Conservation (phyloP, 2,888 invertebrate species). For the Sialis fuliginosa region DNA sequence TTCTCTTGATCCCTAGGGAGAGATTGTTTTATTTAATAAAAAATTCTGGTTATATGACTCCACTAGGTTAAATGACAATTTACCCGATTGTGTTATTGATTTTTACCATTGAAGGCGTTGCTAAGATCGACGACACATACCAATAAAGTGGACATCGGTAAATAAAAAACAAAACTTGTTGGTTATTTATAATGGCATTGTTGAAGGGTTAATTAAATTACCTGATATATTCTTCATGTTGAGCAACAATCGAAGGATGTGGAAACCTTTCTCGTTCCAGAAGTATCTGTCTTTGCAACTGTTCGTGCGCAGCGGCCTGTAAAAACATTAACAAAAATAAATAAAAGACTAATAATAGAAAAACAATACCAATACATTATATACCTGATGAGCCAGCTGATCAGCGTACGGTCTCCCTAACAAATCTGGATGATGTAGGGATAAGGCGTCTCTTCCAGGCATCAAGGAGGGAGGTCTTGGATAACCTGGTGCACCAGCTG, state of each 20-base stretch:
- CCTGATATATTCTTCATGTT: slow-evolving; percentile 50
- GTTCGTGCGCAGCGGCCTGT: slow-evolving; percentile 67
- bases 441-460: slow-evolving; percentile 38
- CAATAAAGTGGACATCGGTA: too few relatives aligned
- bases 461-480: slow-evolving; percentile 41
- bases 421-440: slow-evolving; percentile 58
- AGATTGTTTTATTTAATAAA: too few relatives aligned
- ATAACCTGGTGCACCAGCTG: slow-evolving; percentile 35
- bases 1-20: too few relatives aligned
- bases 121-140: too few relatives aligned
- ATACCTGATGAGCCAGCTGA: slow-evolving; percentile 54
- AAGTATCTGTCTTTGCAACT: slow-evolving; percentile 67
- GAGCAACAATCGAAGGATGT: slow-evolving; percentile 43
- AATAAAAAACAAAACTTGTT: background rate
- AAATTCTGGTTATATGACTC: too few relatives aligned
- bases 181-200: background rate
- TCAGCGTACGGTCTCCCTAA: slow-evolving; percentile 68
- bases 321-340: background rate
- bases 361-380: background rate
- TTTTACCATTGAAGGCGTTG: too few relatives aligned
- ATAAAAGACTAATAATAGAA: too few relatives aligned
- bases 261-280: slow-evolving; percentile 63
- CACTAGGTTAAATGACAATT: too few relatives aligned
- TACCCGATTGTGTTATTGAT: too few relatives aligned
- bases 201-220: slow-evolving; percentile 14